Conservation (phyloP, 2,888 invertebrate genomes). For the Diarsia brunnea region DNA sequence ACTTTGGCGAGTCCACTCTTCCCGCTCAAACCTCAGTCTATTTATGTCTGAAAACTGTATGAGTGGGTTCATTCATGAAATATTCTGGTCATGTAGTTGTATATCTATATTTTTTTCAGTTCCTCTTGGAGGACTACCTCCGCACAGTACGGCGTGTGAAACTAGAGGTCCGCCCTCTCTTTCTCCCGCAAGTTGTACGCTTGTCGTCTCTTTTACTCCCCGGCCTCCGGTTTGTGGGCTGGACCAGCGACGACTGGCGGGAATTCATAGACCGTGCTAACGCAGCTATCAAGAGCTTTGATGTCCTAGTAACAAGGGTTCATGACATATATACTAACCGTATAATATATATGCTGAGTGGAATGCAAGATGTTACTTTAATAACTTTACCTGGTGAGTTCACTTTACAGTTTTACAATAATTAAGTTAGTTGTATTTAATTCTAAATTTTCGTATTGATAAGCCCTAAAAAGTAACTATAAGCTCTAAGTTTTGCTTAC, state of each 20-base stretch:
- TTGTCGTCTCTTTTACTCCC: conserved; percentile 96
- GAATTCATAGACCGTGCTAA: conserved; percentile 94
- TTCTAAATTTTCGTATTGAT: neutral
- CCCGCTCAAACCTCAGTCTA: neutral
- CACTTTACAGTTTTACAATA: neutral
- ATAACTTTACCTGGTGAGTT: conserved; percentile 93
- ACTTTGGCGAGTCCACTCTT: neutral
- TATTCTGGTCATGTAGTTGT: neutral
- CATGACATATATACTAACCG: conserved; percentile 97
- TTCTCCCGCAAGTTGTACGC: conserved; percentile 96
- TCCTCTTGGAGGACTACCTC: conserved; percentile 85
- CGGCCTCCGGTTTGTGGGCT: conserved; percentile 94
- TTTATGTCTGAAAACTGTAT: neutral
- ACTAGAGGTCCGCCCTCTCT: conserved; percentile 96
- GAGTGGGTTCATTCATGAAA: conserved; percentile 4
- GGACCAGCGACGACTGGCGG: conserved; percentile 96
- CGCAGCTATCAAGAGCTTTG: conserved; percentile 95
- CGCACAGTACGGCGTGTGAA: conserved; percentile 94
- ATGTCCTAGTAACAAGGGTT: conserved; percentile 93
- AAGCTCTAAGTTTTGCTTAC: neutral
- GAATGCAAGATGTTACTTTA: conserved; percentile 96
- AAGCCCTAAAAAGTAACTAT: neutral
- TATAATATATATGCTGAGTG: conserved; percentile 96
- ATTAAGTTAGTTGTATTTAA: neutral
- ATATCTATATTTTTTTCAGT: neutral